Conservation (phyloP, 2,888 invertebrate genomes). For the Papilio elwesi region DNA sequence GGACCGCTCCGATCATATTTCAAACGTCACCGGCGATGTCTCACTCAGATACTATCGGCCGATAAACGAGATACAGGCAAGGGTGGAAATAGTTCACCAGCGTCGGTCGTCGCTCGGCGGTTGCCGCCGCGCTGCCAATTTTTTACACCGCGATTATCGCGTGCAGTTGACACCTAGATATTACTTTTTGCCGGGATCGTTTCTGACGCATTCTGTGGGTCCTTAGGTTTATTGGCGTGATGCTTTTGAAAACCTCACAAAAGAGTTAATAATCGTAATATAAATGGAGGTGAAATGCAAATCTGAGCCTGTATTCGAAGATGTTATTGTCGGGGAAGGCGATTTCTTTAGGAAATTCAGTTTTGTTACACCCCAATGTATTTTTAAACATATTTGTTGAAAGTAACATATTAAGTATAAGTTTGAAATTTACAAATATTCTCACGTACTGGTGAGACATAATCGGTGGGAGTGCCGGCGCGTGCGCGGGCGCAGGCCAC, state of each 20-base stretch:
- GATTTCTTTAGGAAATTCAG: not conserved
- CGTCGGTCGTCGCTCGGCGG: slow-evolving; percentile 46
- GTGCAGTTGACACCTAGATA: slow-evolving; percentile 83
- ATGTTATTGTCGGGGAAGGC: slow-evolving; percentile 15
- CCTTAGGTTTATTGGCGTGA: slow-evolving; percentile 73
- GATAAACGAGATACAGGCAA: slow-evolving; percentile 81
- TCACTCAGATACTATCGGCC: slow-evolving; percentile 83
- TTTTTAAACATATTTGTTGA: not conserved
- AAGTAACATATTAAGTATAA: not conserved
- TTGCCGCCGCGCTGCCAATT: slow-evolving; percentile 66
- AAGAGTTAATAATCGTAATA: slow-evolving; percentile 53
- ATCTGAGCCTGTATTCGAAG: slow-evolving; percentile 40
- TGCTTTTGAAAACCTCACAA: slow-evolving; percentile 55
- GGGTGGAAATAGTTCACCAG: slow-evolving; percentile 76
- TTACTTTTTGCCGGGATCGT: slow-evolving; percentile 68
- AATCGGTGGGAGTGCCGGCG: slow-evolving; percentile 78
- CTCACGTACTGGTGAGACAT: slow-evolving; percentile 70
- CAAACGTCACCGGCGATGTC: slow-evolving; percentile 84
- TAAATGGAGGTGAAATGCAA: slow-evolving; percentile 52
- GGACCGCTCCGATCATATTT: slow-evolving; percentile 83
- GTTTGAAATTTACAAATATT: slow-evolving; percentile 50
- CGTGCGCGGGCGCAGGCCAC: slow-evolving; percentile 52
- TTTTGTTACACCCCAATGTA: not conserved
- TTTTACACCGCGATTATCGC: slow-evolving; percentile 82
- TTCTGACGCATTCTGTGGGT: slow-evolving; percentile 67